Conservation (phyloP, 2,888 invertebrate species). For the Aricia artaxerxes region DNA sequence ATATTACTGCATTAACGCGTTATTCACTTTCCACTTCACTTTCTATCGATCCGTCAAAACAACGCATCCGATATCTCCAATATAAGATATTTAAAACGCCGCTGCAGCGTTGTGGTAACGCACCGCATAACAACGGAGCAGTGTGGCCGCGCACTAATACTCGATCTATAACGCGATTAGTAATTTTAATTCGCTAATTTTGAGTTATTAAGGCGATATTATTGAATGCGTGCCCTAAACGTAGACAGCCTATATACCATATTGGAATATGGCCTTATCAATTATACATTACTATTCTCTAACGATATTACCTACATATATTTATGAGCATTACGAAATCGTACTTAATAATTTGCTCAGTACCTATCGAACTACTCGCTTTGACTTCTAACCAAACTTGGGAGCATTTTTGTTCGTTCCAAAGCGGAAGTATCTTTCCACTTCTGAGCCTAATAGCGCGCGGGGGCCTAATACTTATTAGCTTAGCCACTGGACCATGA, state of each 20-base stretch:
- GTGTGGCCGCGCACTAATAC: neutral
- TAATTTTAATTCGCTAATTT: conserved; percentile 4
- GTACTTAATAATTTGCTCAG: neutral
- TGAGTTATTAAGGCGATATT: conserved; percentile 21
- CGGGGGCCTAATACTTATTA: no score
- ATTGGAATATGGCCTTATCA: conserved; percentile 23
- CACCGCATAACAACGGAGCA: neutral
- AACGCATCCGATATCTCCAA: no score
- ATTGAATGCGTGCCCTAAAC: conserved; percentile 22
- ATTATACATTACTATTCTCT: conserved; percentile 28
- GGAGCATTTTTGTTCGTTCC: no score
- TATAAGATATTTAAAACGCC: neutral
- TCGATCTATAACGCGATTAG: neutral
- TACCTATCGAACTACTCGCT: neutral
- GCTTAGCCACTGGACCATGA: no score
- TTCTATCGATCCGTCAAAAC: no score
- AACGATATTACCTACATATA: conserved; percentile 33
- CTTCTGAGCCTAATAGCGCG: no score
- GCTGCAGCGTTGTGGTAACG: neutral
- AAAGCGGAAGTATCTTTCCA: no score
- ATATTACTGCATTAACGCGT: no score
- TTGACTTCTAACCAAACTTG: neutral
- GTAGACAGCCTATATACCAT: conserved; percentile 23
- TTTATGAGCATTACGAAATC: conserved; percentile 3
- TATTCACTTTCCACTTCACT: no score